A percentile compares a stretch with the other conserved stretches of the same genome.
phyloP scores from a whole-genome alignment of 1,140 invertebrate species.

The Triops cancriformis region DNA sequence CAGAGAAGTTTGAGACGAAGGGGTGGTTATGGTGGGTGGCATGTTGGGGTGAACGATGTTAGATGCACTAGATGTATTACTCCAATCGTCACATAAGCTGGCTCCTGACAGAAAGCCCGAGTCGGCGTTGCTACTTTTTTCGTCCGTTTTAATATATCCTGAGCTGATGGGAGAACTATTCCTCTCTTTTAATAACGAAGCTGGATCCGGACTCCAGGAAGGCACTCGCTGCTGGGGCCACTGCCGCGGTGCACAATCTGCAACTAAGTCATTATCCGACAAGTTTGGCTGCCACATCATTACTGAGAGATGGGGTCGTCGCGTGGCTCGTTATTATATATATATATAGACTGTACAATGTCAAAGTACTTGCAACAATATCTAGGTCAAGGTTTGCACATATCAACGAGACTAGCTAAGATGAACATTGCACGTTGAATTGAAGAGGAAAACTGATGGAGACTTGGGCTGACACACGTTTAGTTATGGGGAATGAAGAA shows the following conservation, averaged over 20 bases:
- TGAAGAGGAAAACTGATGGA: too few relatives aligned
- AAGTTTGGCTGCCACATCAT: conserved; percentile 29
- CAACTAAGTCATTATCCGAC: conserved; percentile 29
- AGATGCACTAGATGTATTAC: conserved; percentile 33
- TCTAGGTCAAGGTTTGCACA: neutral
- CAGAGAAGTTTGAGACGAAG: conserved; percentile 31
- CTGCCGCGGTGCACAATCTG: conserved; percentile 29
- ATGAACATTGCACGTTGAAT: too few relatives aligned
- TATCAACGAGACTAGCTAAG: neutral
- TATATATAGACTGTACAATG: neutral
- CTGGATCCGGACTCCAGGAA: conserved; percentile 26
- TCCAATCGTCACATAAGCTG: conserved; percentile 41
- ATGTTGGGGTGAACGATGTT: conserved; percentile 27
- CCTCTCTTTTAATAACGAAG: conserved; percentile 21
- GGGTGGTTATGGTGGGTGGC: conserved; percentile 22
- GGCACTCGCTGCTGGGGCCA: conserved; percentile 22
- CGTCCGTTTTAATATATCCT: conserved; percentile 26
- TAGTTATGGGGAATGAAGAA: too few relatives aligned
- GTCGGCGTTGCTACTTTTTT: conserved; percentile 36
- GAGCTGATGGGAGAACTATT: conserved; percentile 17
- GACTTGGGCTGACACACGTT: too few relatives aligned
- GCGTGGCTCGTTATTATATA: neutral
- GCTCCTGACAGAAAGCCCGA: conserved; percentile 50
- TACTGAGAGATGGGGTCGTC: conserved; percentile 1
- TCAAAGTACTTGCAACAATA: neutral